Evolutionary conservation across 35 echinoderm and acorn worm species (phyloP).

Genomic region (Apostichopus californicus): DNA sequence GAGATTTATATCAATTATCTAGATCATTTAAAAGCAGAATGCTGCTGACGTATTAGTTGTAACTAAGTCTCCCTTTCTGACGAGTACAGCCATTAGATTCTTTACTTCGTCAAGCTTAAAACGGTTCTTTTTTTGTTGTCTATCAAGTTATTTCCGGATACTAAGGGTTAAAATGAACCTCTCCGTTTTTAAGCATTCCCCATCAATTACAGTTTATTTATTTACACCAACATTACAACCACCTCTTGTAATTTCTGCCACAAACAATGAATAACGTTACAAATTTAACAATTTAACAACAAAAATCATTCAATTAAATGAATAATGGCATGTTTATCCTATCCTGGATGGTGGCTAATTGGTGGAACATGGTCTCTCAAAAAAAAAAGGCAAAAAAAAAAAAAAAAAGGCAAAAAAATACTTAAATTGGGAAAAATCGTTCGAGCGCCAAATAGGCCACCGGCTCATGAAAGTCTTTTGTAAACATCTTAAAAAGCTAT

Average conservation of each 20-base stretch:
- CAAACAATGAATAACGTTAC: slow-evolving; percentile 53
- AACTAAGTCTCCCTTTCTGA: not conserved
- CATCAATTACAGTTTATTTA: slow-evolving; percentile 49
- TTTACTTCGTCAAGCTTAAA: slow-evolving; percentile 14
- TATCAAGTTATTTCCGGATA: slow-evolving; percentile 11
- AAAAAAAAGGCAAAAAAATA: not conserved
- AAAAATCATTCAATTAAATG: slow-evolving; percentile 56
- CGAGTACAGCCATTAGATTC: not conserved
- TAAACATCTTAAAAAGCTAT: slow-evolving; percentile 62
- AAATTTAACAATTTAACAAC: slow-evolving; percentile 51
- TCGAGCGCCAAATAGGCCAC: slow-evolving; percentile 47
- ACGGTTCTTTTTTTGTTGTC: not conserved
- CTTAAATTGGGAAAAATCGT: slow-evolving; percentile 33
- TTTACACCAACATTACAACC: slow-evolving; percentile 42
- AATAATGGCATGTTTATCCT: slow-evolving; percentile 57
- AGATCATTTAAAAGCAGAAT: not conserved
- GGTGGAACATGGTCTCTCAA: slow-evolving; percentile 27
- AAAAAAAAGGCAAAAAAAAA: not conserved
- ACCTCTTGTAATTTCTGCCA: slow-evolving; percentile 43
- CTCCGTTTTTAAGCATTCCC: slow-evolving; percentile 45
- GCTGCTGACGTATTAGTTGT: not conserved
- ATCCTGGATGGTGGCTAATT: slow-evolving; percentile 48
- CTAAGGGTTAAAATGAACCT: slow-evolving; percentile 31
- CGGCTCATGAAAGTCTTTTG: slow-evolving; percentile 38
- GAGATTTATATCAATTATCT: slow-evolving; percentile 2